Evolutionary conservation across 2,888 invertebrate genomes (phyloP).

Genomic region (Dicycla oo): DNA sequence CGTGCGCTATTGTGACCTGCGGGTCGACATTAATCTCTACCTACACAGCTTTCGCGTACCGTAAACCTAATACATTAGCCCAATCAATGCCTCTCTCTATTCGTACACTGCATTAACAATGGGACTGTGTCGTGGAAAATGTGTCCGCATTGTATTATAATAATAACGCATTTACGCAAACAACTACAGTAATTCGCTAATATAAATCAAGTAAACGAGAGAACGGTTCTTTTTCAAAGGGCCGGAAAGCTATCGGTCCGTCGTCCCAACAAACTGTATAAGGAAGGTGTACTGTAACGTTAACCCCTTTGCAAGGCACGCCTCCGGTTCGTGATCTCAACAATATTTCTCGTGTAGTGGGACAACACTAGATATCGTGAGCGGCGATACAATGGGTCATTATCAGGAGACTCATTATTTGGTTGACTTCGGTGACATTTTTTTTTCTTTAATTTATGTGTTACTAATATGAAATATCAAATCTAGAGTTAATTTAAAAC

Average conservation of each 20-base stretch:
- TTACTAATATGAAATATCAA: too few species aligned
- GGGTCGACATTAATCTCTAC: constrained; percentile 72
- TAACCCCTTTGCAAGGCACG: constrained; percentile 78
- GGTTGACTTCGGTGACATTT: too few species aligned
- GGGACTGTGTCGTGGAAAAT: constrained; percentile 16
- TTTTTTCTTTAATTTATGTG: too few species aligned
- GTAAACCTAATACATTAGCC: constrained; percentile 63
- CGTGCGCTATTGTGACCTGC: constrained; percentile 69
- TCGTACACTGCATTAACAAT: constrained; percentile 45
- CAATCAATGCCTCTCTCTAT: constrained; percentile 44
- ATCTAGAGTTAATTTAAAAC: too few species aligned
- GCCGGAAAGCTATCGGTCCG: constrained; percentile 70
- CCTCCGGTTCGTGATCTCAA: constrained; percentile 74
- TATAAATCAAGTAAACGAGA: constrained; percentile 55
- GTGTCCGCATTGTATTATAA: constrained; percentile 35
- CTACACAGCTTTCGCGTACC: constrained; percentile 71
- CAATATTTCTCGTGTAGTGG: constrained; percentile 65
- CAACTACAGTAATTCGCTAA: constrained; percentile 35
- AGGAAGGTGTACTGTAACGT: constrained; percentile 78
- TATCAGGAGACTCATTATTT: too few species aligned
- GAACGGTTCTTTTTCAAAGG: constrained; percentile 75
- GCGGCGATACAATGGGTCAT: constrained; percentile 54
- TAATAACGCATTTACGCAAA: constrained; percentile 39
- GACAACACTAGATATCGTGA: constrained; percentile 64
- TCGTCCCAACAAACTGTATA: constrained; percentile 69